These are phyloP conservation scores for Acestrorhynchus altus DNA, from an alignment of 2,797 vertebrate genomes.

Conservation along the genomic window DNA sequence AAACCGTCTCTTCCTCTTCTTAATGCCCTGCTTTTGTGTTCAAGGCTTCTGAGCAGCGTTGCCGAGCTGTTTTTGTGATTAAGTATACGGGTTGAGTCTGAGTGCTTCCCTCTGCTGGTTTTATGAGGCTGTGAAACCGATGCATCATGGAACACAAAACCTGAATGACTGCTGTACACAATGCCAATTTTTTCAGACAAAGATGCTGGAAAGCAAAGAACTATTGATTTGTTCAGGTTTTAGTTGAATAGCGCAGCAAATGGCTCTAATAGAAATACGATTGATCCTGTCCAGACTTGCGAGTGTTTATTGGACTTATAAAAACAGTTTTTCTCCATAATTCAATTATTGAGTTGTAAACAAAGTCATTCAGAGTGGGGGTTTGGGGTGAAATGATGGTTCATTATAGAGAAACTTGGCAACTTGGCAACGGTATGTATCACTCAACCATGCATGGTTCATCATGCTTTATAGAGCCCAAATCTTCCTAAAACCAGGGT, in stretches of 20 bases:
- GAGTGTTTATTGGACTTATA: not conserved
- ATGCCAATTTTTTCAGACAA: not conserved
- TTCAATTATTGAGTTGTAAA: too few relatives aligned
- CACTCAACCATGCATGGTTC: too few relatives aligned
- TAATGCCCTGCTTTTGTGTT: too few relatives aligned
- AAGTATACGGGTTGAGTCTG: too few relatives aligned
- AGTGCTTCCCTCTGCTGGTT: too few relatives aligned
- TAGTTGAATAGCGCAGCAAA: not conserved
- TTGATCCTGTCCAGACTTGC: too few relatives aligned
- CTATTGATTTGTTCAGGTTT: not conserved
- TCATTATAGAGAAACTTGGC: not conserved
- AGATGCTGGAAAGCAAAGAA: not conserved
- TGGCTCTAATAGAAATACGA: not conserved
- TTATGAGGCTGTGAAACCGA: not conserved
- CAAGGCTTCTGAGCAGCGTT: not conserved
- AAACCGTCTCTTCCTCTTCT: not conserved
- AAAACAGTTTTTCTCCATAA: not conserved
- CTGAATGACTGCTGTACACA: not conserved
- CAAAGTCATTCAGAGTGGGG: not conserved
- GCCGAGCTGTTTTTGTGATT: not conserved
- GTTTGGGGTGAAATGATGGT: not conserved
- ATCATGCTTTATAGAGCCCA: too few relatives aligned
- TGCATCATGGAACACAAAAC: not conserved
- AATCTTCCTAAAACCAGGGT: too few relatives aligned
- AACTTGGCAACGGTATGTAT: too few relatives aligned